Conservation (phyloP, 2,797 vertebrate genomes). For the Macropodus opercularis region DNA sequence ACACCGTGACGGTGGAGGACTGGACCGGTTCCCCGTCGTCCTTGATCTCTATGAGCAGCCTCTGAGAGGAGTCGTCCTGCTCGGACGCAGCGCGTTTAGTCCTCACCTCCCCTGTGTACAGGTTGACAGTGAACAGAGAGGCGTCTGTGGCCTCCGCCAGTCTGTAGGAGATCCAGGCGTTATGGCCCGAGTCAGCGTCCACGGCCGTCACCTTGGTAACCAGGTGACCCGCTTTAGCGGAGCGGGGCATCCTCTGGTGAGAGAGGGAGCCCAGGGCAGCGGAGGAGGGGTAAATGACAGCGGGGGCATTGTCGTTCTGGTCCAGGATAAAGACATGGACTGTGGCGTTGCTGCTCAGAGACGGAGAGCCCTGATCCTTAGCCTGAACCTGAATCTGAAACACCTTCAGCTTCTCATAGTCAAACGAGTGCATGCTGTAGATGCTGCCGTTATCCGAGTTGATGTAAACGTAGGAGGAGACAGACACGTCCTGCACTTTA, state of each 20-base stretch:
- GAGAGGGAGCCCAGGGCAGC: slow-evolving; percentile 70
- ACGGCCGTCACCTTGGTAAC: slow-evolving; percentile 73
- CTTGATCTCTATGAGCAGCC: slow-evolving; percentile 74
- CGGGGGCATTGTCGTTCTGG: slow-evolving; percentile 80
- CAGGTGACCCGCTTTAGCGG: slow-evolving; percentile 67
- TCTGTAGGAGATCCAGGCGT: slow-evolving; percentile 80
- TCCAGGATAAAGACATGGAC: slow-evolving; percentile 81
- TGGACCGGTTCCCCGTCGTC: slow-evolving; percentile 74
- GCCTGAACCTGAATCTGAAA: slow-evolving; percentile 77
- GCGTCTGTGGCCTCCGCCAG: slow-evolving; percentile 77
- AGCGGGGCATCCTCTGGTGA: slow-evolving; percentile 72
- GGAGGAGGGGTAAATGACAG: slow-evolving; percentile 80
- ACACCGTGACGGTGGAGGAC: slow-evolving; percentile 70
- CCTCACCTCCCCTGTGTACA: slow-evolving; percentile 84
- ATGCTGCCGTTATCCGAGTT: slow-evolving; percentile 85
- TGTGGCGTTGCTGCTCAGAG: slow-evolving; percentile 74
- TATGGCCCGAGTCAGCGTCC: slow-evolving; percentile 72
- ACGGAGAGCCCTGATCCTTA: slow-evolving; percentile 76
- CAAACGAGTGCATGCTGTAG: slow-evolving; percentile 80
- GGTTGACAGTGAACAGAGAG: slow-evolving; percentile 81
- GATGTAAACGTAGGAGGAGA: slow-evolving; percentile 84
- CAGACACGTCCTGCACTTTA: slow-evolving; percentile 72
- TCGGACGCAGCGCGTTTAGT: slow-evolving; percentile 74
- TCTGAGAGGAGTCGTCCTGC: slow-evolving; percentile 78
- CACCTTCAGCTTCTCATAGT: slow-evolving; percentile 79